Conservation (phyloP, 1,140 invertebrate genomes). For the Thaumetopoea pityocampa region DNA sequence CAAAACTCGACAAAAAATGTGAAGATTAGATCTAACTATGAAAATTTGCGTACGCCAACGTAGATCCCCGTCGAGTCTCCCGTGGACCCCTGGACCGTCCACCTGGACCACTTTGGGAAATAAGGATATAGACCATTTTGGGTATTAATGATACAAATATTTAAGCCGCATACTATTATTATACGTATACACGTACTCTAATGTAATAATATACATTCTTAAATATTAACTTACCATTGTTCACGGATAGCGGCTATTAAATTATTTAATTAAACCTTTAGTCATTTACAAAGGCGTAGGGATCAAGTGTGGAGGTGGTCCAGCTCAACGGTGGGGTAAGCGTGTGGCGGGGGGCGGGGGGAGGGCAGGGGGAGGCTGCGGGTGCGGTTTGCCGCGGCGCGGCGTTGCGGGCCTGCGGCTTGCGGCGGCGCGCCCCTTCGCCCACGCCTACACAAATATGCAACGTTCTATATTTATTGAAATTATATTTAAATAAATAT, state of each 20-base stretch:
- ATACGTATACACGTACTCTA: too few relatives aligned
- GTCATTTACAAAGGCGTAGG: constrained; percentile 9
- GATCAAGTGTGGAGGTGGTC: constrained; percentile 34
- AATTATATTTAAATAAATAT: constrained; percentile 1
- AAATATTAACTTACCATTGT: too few relatives aligned
- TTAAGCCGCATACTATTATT: too few relatives aligned
- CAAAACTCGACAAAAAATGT: too few relatives aligned
- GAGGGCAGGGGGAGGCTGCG: constrained; percentile 10
- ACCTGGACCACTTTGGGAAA: too few relatives aligned
- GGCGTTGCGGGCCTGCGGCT: constrained; percentile 25
- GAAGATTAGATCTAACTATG: too few relatives aligned
- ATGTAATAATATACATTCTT: background rate
- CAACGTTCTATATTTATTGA: constrained; percentile 16
- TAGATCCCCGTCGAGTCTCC: too few relatives aligned
- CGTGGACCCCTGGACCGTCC: too few relatives aligned
- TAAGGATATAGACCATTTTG: too few relatives aligned
- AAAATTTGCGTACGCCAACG: too few relatives aligned
- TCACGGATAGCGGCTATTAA: constrained; percentile 1
- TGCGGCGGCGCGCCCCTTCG: constrained; percentile 29
- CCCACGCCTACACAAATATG: constrained; percentile 18
- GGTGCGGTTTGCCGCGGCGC: constrained; percentile 32
- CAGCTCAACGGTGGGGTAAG: constrained; percentile 32
- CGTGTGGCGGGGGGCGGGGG: constrained; percentile 12
- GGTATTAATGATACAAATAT: too few relatives aligned
- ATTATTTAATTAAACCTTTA: constrained; percentile 17